phyloP scores from a whole-genome alignment of 2,888 invertebrate genomes.

The Andrena marginata region DNA sequence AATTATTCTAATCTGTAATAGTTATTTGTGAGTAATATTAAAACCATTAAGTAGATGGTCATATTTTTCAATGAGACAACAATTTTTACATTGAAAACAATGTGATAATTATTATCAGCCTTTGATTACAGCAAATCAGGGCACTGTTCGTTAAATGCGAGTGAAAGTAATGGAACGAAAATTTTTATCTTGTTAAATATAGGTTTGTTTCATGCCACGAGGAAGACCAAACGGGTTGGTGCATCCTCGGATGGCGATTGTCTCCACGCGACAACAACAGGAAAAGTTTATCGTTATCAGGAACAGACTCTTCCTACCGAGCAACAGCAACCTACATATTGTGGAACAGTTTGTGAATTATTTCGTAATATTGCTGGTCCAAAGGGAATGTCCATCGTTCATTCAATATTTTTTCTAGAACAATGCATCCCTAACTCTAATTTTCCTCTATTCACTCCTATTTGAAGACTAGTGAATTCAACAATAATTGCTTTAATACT shows the following conservation, averaged over 20 bases:
- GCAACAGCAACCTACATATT: conserved; percentile 49
- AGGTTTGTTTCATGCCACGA: conserved; percentile 39
- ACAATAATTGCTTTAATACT: background rate
- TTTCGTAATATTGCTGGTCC: conserved; percentile 57
- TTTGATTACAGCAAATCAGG: conserved; percentile 10
- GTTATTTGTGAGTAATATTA: no score
- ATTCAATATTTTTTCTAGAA: conserved; percentile 6
- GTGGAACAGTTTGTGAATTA: conserved; percentile 41
- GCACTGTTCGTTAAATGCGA: background rate
- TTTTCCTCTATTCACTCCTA: background rate
- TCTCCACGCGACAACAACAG: conserved; percentile 60
- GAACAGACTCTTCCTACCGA: conserved; percentile 64
- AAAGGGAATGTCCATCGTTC: conserved; percentile 33
- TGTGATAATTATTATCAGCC: background rate
- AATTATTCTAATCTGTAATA: no score
- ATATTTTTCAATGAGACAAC: background rate
- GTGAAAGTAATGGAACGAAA: conserved; percentile 21
- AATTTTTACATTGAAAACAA: background rate
- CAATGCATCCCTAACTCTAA: background rate
- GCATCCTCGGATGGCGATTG: conserved; percentile 59
- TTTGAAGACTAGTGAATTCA: background rate
- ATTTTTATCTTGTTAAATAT: conserved; percentile 35
- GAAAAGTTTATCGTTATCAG: conserved; percentile 72
- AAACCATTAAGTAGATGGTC: no score
- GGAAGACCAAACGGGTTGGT: conserved; percentile 35